Conservation (phyloP, 1,140 invertebrate species). For the Atta cephalotes region DNA sequence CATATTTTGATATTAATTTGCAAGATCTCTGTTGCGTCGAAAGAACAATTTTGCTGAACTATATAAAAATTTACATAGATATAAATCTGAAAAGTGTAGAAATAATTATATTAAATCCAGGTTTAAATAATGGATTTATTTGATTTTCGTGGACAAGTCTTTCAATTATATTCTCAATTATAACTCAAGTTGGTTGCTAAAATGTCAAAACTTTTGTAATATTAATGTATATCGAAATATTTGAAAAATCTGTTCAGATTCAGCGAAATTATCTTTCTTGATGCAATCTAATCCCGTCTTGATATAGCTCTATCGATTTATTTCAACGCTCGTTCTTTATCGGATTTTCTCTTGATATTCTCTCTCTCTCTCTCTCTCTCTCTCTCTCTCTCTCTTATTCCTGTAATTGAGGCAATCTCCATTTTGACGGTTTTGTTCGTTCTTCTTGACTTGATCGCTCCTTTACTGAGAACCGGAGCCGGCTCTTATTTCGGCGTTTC, state of each 20-base stretch:
- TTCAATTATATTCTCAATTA: too few relatives aligned
- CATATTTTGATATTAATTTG: not conserved
- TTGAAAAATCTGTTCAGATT: slow-evolving; percentile 9
- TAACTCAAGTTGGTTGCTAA: too few relatives aligned
- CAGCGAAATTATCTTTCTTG: not conserved
- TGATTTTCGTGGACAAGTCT: too few relatives aligned
- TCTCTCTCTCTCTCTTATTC: not conserved
- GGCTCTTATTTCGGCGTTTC: slow-evolving; percentile 48
- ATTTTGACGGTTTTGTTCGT: slow-evolving; percentile 32
- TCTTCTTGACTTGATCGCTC: not conserved
- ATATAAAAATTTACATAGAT: too few relatives aligned
- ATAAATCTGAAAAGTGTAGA: too few relatives aligned
- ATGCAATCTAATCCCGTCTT: slow-evolving; percentile 12
- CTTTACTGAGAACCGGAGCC: not conserved
- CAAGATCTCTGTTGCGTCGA: not conserved
- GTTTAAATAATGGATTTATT: too few relatives aligned
- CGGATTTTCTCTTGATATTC: slow-evolving; percentile 4
- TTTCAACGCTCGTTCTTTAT: slow-evolving; percentile 3
- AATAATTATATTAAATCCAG: too few relatives aligned
- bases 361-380: too few relatives aligned
- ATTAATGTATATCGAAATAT: not conserved
- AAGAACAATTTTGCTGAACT: too few relatives aligned
- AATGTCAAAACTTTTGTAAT: too few relatives aligned
- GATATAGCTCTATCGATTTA: slow-evolving; percentile 31
- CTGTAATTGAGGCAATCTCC: slow-evolving; percentile 34